Conservation (phyloP, 1,140 invertebrate species). For the Caerostris extrusa region DNA sequence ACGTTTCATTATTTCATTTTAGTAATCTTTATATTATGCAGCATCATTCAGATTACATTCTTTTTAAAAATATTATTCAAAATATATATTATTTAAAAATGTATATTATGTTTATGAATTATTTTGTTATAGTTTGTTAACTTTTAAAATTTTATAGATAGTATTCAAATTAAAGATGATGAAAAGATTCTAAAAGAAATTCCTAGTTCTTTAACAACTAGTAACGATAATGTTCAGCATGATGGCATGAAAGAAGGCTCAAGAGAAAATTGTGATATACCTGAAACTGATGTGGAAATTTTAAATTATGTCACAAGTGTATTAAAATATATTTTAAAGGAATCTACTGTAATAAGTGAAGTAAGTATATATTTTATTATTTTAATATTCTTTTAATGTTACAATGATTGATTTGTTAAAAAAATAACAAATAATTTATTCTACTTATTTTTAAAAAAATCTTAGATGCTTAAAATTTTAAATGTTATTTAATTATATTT, state of each 20-base stretch:
- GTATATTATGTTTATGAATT: no score
- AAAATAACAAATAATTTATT: no score
- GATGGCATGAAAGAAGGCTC: background rate
- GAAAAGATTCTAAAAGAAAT: background rate
- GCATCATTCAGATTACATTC: no score
- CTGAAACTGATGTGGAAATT: constrained; percentile 4
- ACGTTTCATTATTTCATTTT: no score
- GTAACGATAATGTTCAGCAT: background rate
- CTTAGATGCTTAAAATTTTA: background rate
- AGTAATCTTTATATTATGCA: no score
- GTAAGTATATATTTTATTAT: background rate
- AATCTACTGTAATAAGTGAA: background rate
- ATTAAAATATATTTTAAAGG: background rate
- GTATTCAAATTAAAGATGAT: background rate
- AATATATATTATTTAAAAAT: no score
- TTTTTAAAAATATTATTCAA: no score
- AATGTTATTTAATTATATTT: background rate
- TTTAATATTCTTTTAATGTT: background rate
- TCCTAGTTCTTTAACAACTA: background rate
- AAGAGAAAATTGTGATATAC: constrained; percentile 6
- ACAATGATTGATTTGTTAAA: no score
- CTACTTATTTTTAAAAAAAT: no score
- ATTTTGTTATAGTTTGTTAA: no score
- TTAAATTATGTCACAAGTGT: background rate
- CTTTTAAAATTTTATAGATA: background rate